These are phyloP conservation scores for Oncopeltus fasciatus DNA, from an alignment of 1,140 invertebrate genomes.

Conservation along the genomic window DNA sequence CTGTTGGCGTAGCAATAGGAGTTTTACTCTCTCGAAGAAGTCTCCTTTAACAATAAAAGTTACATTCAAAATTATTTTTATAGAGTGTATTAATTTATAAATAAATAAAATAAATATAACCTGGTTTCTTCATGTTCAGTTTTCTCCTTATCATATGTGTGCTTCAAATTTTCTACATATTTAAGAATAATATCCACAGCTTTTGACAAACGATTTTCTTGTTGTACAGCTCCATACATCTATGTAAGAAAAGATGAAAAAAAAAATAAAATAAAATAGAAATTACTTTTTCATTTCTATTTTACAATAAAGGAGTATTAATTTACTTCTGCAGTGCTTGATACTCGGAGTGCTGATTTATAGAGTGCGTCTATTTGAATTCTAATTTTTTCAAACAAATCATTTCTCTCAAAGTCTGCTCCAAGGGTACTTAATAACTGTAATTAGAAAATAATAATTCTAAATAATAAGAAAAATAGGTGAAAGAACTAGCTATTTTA, in stretches of 20 bases:
- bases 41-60: too few relatives aligned
- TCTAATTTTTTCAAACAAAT: conserved; percentile 30
- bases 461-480: background rate
- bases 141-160: conserved; percentile 21
- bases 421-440: conserved; percentile 29
- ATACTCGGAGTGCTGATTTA: conserved; percentile 31
- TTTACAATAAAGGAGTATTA: background rate
- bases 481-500: background rate
- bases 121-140: conserved; percentile 22
- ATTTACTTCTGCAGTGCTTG: conserved; percentile 32
- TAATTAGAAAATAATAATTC: too few relatives aligned
- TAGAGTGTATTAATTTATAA: too few relatives aligned
- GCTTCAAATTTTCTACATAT: conserved; percentile 37
- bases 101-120: conserved; percentile 8
- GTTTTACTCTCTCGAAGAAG: too few relatives aligned
- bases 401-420: conserved; percentile 28
- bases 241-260: conserved; percentile 1
- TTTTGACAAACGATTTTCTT: conserved; percentile 35
- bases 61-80: too few relatives aligned
- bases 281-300: too few relatives aligned
- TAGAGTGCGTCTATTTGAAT: conserved; percentile 33
- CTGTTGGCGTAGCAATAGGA: too few relatives aligned
- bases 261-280: background rate
- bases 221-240: conserved; percentile 34
- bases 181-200: conserved; percentile 37